Percentiles rank a stretch among this genome's conserved stretches.
phyloP scores from a whole-genome alignment of 2,113 vertebrate species.

The human region GRCh38 chr1:180780501-180781000 shows the following conservation, averaged over 20 bases:
- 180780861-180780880: slow-evolving; percentile 2
- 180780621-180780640: too few relatives aligned
- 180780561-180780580: not conserved
- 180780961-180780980: not conserved
- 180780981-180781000: not conserved
- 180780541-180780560: not conserved
- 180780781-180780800: not conserved
- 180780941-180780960: not conserved
- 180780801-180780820: not conserved
- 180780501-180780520: slow-evolving; percentile 22
- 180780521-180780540: not conserved
- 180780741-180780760: too few relatives aligned
- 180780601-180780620: too few relatives aligned
- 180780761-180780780: not conserved
- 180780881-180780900: not conserved
- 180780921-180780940: not conserved
- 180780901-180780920: not conserved
- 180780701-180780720: too few relatives aligned
- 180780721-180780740: too few relatives aligned
- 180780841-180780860: not conserved
- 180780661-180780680: too few relatives aligned
- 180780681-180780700: too few relatives aligned
- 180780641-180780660: too few relatives aligned
- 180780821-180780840: not conserved
- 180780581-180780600: too few relatives aligned